These are phyloP conservation scores for Acrocyrtus sp. DNA, from an alignment of 2,888 invertebrate genomes.

Conservation along the genomic window DNA sequence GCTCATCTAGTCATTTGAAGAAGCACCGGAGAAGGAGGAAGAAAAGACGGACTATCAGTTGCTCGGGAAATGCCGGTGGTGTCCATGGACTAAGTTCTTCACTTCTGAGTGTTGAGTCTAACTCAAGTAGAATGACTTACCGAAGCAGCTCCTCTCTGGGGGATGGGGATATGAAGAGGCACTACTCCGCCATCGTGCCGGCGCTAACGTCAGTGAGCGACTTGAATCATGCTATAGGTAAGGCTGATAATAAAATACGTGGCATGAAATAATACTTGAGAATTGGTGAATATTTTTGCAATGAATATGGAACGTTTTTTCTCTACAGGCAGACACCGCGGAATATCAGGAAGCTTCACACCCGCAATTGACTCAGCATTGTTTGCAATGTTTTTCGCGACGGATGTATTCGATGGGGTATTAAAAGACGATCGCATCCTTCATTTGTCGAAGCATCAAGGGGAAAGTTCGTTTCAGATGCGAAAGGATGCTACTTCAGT, in stretches of 20 bases:
- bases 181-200: too few relatives aligned
- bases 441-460: too few relatives aligned
- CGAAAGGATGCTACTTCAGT: too few relatives aligned
- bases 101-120: background rate
- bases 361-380: slow-evolving; percentile 40
- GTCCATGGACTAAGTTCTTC: too few relatives aligned
- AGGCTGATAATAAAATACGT: background rate
- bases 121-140: background rate
- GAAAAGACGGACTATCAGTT: slow-evolving; percentile 6
- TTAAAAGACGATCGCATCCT: slow-evolving; percentile 1
- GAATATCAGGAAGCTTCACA: slow-evolving; percentile 29
- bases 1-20: slow-evolving; percentile 13
- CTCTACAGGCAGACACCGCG: slow-evolving; percentile 37
- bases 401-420: slow-evolving; percentile 44
- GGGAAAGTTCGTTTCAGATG: too few relatives aligned
- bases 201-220: slow-evolving; percentile 28
- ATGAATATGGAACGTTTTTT: too few relatives aligned
- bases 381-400: slow-evolving; percentile 50
- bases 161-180: too few relatives aligned
- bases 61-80: background rate
- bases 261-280: background rate
- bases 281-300: too few relatives aligned
- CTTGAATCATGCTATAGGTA: slow-evolving; percentile 49
- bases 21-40: slow-evolving; percentile 2
- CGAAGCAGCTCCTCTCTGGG: too few relatives aligned